Base-by-base conservation (phyloP, 1,140 invertebrate species). In the Trachymyrmex cornetzi region DNA sequence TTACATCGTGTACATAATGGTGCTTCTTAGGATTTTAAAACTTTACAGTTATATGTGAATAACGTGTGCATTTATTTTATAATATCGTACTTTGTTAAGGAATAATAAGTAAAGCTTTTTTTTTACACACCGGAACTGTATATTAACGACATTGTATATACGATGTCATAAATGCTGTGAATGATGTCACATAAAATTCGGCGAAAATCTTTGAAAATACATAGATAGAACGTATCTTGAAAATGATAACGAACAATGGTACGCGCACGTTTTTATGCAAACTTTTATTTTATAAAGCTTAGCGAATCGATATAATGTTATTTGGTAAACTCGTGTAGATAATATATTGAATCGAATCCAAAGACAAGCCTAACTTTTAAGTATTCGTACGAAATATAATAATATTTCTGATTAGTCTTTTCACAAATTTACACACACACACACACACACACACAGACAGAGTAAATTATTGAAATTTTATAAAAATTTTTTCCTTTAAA, bases 1-100 rank as follows among this genome's bases (percentile, higher is more conserved):
- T 82, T 87, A 77, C 69, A 48, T 90, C 64, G 74, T 90, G 88
- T 90, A 90, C 66, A 90, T 90, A 90, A 89, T 53, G 71, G 86
- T 61, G 89, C 89, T 89, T 89, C 38, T 82, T 74, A 74, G 79
- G 59, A 59, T 72, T 61, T 84, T 84, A 74, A 87, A 55, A 84
- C 44, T 71, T 87, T 27, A n/a, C 48, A 55, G 16, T 34, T 53
- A 63, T 12, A 34, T 53, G 30, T 38, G 80, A 9, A 24, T 44
- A 7, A 67, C 72, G 66, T 48, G 71, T 69, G 71, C 27, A 86
- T 87, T 86, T 80, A 22, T 57, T 87, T 86, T 80, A 22, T 57
- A 57, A 53, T 44, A 34, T n/a, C 30, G 14, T 12, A 69, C 9
- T 71, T 9, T 19, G 1, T 44, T 34, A 57, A 57, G 16, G 9